Evolutionary conservation across 2,113 vertebrate species (phyloP), one percentile per base, ranked within the genome.

Genomic region (Indicator maculatus): DNA sequence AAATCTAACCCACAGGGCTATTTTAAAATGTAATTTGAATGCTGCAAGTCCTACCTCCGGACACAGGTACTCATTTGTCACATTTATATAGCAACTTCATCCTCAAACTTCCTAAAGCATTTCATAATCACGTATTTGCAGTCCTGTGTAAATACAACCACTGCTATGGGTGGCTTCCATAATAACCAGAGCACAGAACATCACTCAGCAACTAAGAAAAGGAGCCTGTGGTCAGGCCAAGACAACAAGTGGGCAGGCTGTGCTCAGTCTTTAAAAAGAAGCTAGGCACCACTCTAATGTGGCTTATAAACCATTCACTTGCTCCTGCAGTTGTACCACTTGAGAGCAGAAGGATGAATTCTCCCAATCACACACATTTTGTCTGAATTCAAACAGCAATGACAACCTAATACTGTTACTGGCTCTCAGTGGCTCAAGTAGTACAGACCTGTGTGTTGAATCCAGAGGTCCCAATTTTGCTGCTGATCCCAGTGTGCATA

Each of bases 11-110:
- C 5, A 0, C 24, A 74, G 66, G 33, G 70, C 41, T 92, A 91
- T 91, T 93, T 93, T n/a, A 74, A 89, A 91, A 80, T 6, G 14
- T 58, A 88, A 96, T 86, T 86, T 67, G 72, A 83, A 65, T 36
- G 50, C 65, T 95, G 18, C 27, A 71, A 70, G 69, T 74, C 41
- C 61, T 75, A 65, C 44, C 59, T 87, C 78, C 0, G 0, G 71
- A 93, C 47, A 77, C 55, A 86, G 69, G 82, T 75, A 90, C 71
- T 89, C n/a, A 83, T 93, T 83, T 94, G 59, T 61, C 83, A 55
- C 67, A 89, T 78, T 93, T 96, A 89, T 81, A 83, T 2, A 81
- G 69, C 33, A 93, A 75, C 52, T 77, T 83, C 41, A 77, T 47
- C 75, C 83, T 88, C 75, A 74, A 83, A 38, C 45, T 91, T 93